A percentile compares a stretch with the other conserved stretches of the same genome.
Conservation (phyloP, 2,113 vertebrate species). For the Cnemophilus loriae region DNA sequence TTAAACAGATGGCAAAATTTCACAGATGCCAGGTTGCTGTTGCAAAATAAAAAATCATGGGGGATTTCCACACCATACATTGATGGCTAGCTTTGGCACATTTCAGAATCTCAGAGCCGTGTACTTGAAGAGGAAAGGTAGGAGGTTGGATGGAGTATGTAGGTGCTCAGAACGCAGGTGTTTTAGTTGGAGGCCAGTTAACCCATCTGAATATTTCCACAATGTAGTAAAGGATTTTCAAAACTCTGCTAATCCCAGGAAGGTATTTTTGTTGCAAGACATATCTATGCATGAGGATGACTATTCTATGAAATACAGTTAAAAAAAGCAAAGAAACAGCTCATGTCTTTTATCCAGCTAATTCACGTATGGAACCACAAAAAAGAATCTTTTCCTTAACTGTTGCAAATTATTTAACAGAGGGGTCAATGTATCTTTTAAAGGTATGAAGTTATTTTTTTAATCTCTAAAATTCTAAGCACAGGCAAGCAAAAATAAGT, state of each 20-base stretch:
- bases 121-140: background rate
- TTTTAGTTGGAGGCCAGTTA: background rate
- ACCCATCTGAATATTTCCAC: background rate
- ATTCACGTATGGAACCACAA: background rate
- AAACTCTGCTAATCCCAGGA: background rate
- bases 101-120: background rate
- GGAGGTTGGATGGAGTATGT: background rate
- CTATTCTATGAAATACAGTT: background rate
- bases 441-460: background rate
- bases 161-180: background rate
- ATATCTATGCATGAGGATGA: background rate
- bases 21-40: background rate
- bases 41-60: background rate
- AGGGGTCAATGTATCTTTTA: background rate
- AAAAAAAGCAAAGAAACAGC: background rate
- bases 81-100: background rate
- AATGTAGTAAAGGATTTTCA: background rate
- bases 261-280: background rate
- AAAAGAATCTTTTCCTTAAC: background rate
- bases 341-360: background rate
- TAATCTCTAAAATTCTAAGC: background rate
- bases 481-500: background rate
- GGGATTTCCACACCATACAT: fast-evolving
- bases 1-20: background rate
- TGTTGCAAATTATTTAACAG: background rate